These are phyloP conservation scores for Zoroaster sp. DNA, from an alignment of 53 echinoderm and acorn worm genomes.

Conservation along the genomic window DNA sequence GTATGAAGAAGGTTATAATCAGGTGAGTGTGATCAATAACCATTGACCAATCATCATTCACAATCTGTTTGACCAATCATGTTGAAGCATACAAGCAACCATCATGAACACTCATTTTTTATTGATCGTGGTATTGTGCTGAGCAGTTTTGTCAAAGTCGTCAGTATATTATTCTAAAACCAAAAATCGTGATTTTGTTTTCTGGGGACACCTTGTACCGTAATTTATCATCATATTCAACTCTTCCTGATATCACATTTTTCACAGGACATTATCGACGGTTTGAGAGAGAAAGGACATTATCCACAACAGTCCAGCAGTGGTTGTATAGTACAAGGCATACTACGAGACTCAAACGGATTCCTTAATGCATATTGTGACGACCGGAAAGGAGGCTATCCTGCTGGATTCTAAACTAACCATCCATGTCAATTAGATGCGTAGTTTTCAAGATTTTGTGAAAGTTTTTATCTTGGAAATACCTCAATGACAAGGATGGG, in stretches of 20 bases:
- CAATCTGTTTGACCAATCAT: not conserved
- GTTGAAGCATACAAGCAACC: not conserved
- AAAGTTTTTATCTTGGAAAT: too few relatives aligned
- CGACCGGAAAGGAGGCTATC: constrained; percentile 79
- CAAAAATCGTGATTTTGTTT: not conserved
- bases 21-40: constrained; percentile 16
- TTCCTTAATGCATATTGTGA: constrained; percentile 81
- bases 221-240: not conserved
- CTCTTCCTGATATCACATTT: not conserved
- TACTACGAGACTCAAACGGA: constrained; percentile 64
- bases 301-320: constrained; percentile 3
- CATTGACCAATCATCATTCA: not conserved
- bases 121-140: not conserved
- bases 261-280: constrained; percentile 67
- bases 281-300: constrained; percentile 73
- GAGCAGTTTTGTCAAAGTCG: not conserved
- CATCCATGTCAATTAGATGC: too few relatives aligned
- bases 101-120: not conserved
- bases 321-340: constrained; percentile 70
- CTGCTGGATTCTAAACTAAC: too few relatives aligned
- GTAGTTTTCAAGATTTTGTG: too few relatives aligned
- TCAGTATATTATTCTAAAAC: not conserved
- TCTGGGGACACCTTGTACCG: not conserved
- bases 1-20: constrained; percentile 48
- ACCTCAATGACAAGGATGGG: too few relatives aligned